phyloP scores from a whole-genome alignment of 2,797 vertebrate genomes.

The Diglossa cyanea region DNA sequence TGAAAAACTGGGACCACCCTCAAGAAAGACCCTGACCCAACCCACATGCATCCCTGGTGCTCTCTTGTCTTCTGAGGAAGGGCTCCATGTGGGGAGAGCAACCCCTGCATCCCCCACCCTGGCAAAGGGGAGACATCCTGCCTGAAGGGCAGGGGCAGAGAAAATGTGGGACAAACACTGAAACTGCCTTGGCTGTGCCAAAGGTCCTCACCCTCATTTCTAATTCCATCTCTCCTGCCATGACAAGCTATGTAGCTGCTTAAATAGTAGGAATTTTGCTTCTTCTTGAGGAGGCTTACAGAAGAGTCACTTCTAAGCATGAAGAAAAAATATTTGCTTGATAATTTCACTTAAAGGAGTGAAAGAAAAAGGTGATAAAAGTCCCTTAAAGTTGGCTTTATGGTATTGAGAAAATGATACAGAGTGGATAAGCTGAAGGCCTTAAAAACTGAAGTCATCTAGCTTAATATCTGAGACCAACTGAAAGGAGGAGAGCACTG shows the following conservation, averaged over 20 bases:
- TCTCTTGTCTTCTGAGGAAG: background rate
- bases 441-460: background rate
- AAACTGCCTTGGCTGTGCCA: background rate
- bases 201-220: background rate
- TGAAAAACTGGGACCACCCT: background rate
- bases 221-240: background rate
- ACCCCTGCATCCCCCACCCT: background rate
- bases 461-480: background rate
- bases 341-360: background rate
- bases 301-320: rapidly evolving
- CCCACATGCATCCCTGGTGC: background rate
- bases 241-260: rapidly evolving
- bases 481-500: background rate
- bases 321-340: background rate
- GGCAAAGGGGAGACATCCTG: no score
- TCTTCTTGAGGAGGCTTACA: background rate
- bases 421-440: background rate
- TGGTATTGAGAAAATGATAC: background rate
- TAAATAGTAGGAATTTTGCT: background rate
- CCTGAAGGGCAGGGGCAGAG: no score
- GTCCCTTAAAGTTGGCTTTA: background rate
- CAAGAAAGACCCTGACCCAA: background rate
- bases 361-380: background rate
- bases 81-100: rapidly evolving
- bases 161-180: background rate